These are phyloP conservation scores for Dipodomys merriami DNA, from an alignment of 2,113 vertebrate genomes.

Conservation along the genomic window DNA sequence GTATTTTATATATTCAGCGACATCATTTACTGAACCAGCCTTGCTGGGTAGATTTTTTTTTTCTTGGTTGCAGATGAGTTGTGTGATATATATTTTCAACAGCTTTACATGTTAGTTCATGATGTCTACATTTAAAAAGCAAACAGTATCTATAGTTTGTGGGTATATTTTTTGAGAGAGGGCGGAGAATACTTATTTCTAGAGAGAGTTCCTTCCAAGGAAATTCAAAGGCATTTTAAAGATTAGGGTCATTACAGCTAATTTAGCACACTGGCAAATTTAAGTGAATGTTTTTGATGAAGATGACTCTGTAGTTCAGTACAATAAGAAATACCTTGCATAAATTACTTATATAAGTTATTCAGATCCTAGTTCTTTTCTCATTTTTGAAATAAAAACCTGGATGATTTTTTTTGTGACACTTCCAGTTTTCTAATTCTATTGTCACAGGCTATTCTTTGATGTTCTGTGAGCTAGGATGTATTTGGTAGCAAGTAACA, in stretches of 20 bases:
- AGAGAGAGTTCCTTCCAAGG: slow-evolving; percentile 67
- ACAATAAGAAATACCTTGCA: background rate
- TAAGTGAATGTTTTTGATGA: slow-evolving; percentile 21
- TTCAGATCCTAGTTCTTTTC: background rate
- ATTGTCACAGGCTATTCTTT: background rate
- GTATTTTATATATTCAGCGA: slow-evolving; percentile 82
- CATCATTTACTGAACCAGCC: slow-evolving; percentile 75
- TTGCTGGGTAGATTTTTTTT: slow-evolving; percentile 71
- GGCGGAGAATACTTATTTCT: slow-evolving; percentile 61
- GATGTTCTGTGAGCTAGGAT: background rate
- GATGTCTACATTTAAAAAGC: slow-evolving; percentile 69
- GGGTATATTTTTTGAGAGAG: slow-evolving; percentile 59
- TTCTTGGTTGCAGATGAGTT: slow-evolving; percentile 62
- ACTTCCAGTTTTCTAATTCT: slow-evolving; percentile 16
- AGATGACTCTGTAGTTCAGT: background rate
- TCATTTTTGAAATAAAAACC: slow-evolving; percentile 20
- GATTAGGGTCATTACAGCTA: slow-evolving; percentile 50
- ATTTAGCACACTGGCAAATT: slow-evolving; percentile 13
- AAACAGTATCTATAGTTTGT: slow-evolving; percentile 52
- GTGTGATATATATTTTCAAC: slow-evolving; percentile 75
- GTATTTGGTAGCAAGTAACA: slow-evolving; percentile 26
- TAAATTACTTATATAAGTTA: background rate
- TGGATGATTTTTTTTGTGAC: background rate
- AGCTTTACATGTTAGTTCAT: slow-evolving; percentile 72
- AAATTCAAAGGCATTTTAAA: slow-evolving; percentile 63